phyloP scores from a whole-genome alignment of 1,140 invertebrate species.

The Lysiphlebus fabarum region DNA sequence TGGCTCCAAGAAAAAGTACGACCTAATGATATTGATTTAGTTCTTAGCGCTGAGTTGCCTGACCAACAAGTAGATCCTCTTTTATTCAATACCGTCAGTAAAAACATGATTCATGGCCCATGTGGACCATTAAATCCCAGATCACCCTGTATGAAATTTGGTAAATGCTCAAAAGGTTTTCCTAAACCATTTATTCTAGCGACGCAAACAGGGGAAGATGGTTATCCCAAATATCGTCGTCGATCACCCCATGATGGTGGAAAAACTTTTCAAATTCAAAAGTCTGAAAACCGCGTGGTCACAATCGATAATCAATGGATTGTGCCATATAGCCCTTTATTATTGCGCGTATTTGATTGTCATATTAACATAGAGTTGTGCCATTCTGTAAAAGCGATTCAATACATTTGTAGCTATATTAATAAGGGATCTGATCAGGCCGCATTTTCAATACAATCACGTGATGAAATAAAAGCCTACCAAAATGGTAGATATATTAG shows the following conservation, averaged over 20 bases:
- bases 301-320: no score
- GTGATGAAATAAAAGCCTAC: no score
- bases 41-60: slow-evolving; percentile 59
- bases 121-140: slow-evolving; percentile 38
- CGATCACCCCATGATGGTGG: not conserved
- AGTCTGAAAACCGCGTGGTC: no score
- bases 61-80: slow-evolving; percentile 45
- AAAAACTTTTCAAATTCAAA: no score
- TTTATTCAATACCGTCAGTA: slow-evolving; percentile 43
- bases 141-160: slow-evolving; percentile 47
- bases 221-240: slow-evolving; percentile 20
- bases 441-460: no score
- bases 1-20: slow-evolving; percentile 36
- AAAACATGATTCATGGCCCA: slow-evolving; percentile 44
- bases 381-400: no score
- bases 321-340: no score
- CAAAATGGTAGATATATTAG: no score
- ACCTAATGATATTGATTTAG: slow-evolving; percentile 34
- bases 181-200: slow-evolving; percentile 35
- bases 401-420: no score
- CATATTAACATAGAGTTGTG: no score
- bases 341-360: no score
- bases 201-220: slow-evolving; percentile 37
- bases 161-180: slow-evolving; percentile 45
- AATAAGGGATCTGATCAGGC: no score